phyloP scores from a whole-genome alignment of 2,113 vertebrate genomes.

The Blennius ocellaris region DNA sequence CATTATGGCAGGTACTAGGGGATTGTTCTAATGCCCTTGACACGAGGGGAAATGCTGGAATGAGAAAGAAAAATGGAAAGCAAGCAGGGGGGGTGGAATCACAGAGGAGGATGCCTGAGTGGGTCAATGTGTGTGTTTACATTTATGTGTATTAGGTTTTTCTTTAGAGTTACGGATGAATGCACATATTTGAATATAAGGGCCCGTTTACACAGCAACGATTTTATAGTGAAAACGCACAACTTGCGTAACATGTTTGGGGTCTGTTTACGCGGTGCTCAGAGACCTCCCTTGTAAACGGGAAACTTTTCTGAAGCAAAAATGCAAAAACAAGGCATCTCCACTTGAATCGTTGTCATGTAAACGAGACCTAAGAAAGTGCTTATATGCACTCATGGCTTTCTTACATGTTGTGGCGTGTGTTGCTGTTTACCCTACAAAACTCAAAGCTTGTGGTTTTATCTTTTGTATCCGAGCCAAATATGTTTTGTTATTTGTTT shows the following conservation, averaged over 20 bases:
- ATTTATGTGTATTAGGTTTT: not conserved
- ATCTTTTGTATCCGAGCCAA: not conserved
- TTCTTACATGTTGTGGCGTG: too few relatives aligned
- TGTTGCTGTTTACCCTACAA: too few relatives aligned
- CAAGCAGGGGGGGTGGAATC: conserved; percentile 20
- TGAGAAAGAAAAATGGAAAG: conserved; percentile 56
- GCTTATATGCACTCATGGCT: too few relatives aligned
- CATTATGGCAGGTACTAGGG: conserved; percentile 73
- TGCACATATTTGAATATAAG: conserved; percentile 21
- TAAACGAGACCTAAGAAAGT: too few relatives aligned
- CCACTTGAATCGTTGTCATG: too few relatives aligned
- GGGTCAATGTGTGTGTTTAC: conserved; percentile 8
- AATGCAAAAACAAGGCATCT: not conserved
- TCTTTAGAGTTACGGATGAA: not conserved
- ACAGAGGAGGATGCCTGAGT: conserved; percentile 33
- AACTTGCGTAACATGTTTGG: not conserved
- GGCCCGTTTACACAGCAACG: not conserved
- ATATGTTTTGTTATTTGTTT: conserved; percentile 11
- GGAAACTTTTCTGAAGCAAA: too few relatives aligned
- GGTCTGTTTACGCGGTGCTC: not conserved
- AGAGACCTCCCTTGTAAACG: not conserved
- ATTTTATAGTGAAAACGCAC: too few relatives aligned
- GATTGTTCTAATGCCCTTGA: conserved; percentile 80
- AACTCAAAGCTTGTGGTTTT: not conserved
- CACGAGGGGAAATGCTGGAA: conserved; percentile 60